A percentile compares a stretch with the other conserved stretches of the same genome.
Conservation (phyloP, 1,140 invertebrate species). For the Achroia grisella region DNA sequence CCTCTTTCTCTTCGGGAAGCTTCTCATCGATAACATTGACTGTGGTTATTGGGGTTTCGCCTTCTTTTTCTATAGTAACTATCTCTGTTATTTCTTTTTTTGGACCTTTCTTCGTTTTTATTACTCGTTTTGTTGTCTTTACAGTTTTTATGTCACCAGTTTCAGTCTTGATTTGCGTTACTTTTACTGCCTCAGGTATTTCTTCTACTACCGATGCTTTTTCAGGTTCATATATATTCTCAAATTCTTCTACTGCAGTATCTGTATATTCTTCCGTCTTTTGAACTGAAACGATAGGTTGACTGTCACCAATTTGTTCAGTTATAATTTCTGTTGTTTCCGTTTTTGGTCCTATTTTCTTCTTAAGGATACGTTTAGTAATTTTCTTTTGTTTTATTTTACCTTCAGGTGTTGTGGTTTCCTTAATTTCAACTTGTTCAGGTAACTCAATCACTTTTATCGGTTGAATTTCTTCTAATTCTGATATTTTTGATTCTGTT, state of each 20-base stretch:
- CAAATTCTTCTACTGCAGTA: background rate
- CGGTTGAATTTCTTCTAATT: background rate
- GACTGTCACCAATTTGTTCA: slow-evolving; percentile 16
- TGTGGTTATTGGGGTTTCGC: slow-evolving; percentile 41
- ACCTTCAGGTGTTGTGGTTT: slow-evolving; percentile 22
- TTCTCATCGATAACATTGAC: slow-evolving; percentile 16
- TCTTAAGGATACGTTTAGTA: slow-evolving; percentile 32
- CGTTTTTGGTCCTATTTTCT: slow-evolving; percentile 26
- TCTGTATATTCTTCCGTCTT: slow-evolving; percentile 9
- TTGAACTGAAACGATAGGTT: slow-evolving; percentile 28
- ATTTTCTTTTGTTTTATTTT: slow-evolving; percentile 21
- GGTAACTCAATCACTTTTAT: slow-evolving; percentile 13
- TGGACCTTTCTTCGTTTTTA: slow-evolving; percentile 21
- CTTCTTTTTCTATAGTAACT: slow-evolving; percentile 35
- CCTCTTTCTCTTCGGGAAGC: slow-evolving; percentile 16
- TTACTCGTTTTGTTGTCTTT: slow-evolving; percentile 19
- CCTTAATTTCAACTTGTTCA: slow-evolving; percentile 16
- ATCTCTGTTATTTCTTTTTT: slow-evolving; percentile 24
- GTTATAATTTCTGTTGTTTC: slow-evolving; percentile 27
- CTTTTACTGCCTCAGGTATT: slow-evolving; percentile 23
- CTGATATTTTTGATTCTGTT: too few species aligned
- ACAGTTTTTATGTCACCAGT: slow-evolving; percentile 16
- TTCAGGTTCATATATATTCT: background rate
- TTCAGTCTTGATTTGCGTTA: slow-evolving; percentile 16
- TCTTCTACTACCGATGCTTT: slow-evolving; percentile 13